Evolutionary conservation across 2,888 invertebrate genomes (phyloP), one percentile per base, ranked within the genome.

Genomic region (Carpatolechia fugitivella): DNA sequence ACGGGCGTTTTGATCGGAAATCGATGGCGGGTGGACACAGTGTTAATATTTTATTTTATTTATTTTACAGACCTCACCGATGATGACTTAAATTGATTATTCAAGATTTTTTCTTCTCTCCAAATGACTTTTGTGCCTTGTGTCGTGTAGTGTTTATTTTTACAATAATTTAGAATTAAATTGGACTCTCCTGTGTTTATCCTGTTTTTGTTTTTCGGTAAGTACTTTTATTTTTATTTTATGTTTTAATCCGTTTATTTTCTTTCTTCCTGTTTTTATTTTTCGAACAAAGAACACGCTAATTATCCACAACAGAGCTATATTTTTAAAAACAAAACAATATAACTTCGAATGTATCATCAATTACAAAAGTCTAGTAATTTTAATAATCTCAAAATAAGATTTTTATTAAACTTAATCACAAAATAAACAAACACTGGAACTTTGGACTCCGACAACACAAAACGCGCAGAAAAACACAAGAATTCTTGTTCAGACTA

Each of bases 81-180:
- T 76, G 66, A 84, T 86, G 85, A 68, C 72, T 70, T 77, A 78
- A 72, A 71, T 71, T 68, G 72, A 74, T 68, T 64, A 59, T 63
- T 73, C 70, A 76, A 83, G 74, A 80, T 78, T 77, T 79, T 80
- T 75, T 69, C 72, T 72, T 74, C 72, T 67, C 66, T 65, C 65
- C 62, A 70, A 76, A 76, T 76, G 68, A 88, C 84, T 84, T 65
- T 85, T 77, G 89, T 89, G 89, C 67, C 66, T 76, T 78, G 89
- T 86, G 89, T 74, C 84, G 88, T 90, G 89, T 84, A 80, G 88
- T 89, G 89, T 76, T 74, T 70, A 68, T 65, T 65, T 67, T 70
- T 72, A 71, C 40, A 53, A 54, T 54, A 69, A 66, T 75, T 76
- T 77, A 69, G 62, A 70, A 69, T 77, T 76, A 68, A 70, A 64